These are phyloP conservation scores for Cotesia congregata DNA, from an alignment of 2,888 invertebrate species.

Conservation along the genomic window DNA sequence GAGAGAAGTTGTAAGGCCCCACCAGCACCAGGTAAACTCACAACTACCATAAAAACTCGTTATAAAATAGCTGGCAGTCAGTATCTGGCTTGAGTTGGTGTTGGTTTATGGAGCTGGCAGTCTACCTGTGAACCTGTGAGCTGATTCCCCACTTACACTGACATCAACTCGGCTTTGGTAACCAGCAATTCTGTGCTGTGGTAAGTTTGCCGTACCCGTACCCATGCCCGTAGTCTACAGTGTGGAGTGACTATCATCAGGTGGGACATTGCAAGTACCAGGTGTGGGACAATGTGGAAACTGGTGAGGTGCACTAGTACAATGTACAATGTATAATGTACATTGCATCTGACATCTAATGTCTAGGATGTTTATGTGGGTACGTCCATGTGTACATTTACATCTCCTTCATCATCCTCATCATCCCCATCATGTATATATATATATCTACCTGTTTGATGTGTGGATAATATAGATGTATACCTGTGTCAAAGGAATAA, in stretches of 20 bases:
- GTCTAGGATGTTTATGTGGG: neutral
- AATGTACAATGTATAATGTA: neutral
- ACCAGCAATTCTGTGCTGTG: constrained; percentile 4
- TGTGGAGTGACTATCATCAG: constrained; percentile 16
- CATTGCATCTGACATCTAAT: neutral
- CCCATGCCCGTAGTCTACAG: neutral
- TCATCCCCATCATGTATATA: neutral
- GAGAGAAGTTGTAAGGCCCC: constrained; percentile 38
- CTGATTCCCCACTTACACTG: neutral
- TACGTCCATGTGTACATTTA: neutral
- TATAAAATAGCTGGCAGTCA: too few relatives aligned
- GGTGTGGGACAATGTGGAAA: constrained; percentile 39
- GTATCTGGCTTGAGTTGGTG: constrained; percentile 22
- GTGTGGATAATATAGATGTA: too few relatives aligned
- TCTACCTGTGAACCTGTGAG: neutral
- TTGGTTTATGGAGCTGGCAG: neutral
- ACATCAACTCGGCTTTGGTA: neutral
- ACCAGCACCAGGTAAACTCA: constrained; percentile 36
- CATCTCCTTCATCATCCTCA: neutral
- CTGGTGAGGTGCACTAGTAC: constrained; percentile 28
- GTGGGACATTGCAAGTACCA: constrained; percentile 33
- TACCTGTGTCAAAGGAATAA: too few relatives aligned
- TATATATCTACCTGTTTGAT: neutral
- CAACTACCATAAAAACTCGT: neutral
- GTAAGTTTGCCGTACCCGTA: neutral